Conservation (phyloP, 2,888 invertebrate genomes). For the Hypercompe scribonia region DNA sequence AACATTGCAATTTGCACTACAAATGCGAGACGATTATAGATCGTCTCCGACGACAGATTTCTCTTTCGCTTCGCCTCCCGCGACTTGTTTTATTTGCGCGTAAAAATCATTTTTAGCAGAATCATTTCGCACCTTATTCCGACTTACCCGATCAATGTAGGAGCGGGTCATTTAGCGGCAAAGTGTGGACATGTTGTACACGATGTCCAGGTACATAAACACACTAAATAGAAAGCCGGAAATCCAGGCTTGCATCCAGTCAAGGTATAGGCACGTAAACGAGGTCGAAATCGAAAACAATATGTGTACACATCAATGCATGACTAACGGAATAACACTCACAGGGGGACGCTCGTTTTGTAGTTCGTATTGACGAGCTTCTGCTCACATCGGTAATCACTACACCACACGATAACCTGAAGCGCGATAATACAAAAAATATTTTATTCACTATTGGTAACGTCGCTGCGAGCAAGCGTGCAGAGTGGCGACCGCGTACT, state of each 20-base stretch:
- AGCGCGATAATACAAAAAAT: constrained; percentile 54
- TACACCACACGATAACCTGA: constrained; percentile 49
- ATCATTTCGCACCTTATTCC: constrained; percentile 30
- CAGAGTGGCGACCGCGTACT: constrained; percentile 78
- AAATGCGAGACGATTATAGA: constrained; percentile 48
- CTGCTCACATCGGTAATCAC: constrained; percentile 43
- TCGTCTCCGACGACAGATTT: constrained; percentile 50
- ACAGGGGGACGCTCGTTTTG: constrained; percentile 31
- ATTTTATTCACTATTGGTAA: constrained; percentile 49
- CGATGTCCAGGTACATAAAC: constrained; percentile 60
- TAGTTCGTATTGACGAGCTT: constrained; percentile 30
- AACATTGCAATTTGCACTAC: constrained; percentile 36
- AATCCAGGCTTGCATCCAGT: constrained; percentile 64
- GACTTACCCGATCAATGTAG: constrained; percentile 83
- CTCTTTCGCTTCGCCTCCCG: constrained; percentile 45
- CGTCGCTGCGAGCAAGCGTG: constrained; percentile 65
- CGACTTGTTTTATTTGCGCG: constrained; percentile 39
- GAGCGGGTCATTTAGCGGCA: constrained; percentile 71
- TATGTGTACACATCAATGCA: constrained; percentile 67
- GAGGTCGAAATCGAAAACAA: constrained; percentile 76
- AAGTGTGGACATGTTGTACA: constrained; percentile 74
- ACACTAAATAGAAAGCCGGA: constrained; percentile 70
- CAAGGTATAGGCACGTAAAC: constrained; percentile 67
- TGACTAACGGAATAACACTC: constrained; percentile 50
- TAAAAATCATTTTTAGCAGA: constrained; percentile 31